Evolutionary conservation across 2,797 vertebrate genomes (phyloP), one percentile per base, ranked within the genome.

Genomic region (Phataginus tricuspis): DNA sequence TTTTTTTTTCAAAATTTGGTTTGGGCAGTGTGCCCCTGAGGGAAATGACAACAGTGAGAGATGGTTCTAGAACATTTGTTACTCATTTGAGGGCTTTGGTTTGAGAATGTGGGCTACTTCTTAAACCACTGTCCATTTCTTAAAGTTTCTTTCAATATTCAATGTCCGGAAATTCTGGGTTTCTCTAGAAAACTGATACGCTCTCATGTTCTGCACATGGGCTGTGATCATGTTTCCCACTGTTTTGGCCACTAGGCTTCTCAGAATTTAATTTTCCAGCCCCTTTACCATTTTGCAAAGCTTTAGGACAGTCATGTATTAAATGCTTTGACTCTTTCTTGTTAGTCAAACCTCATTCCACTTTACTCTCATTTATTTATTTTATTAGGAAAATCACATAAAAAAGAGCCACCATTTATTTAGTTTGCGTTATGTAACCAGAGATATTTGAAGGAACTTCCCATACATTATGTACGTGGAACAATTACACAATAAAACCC

Each of bases 1-100:
- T 2, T 19, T 45, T 34, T 34, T 18, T 4, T 12, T 4, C 12
- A 2, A 64, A 57, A 59, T 80, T 91, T 95, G 89, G 34, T 93
- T 94, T 97, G 90, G 75, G 75, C 61, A 69, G 13, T 59, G n/a
- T 59, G 19, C 5, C 64, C 55, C 72, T 90, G 57, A 85, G 4
- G n/a, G 23, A 91, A 86, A 71, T 89, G n/a, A 94, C 29, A 34
- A 21, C 37, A 94, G 61, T 19, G 66, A 95, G 37, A 89, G 25
- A 79, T 63, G 18, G 31, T 86, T 93, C 69, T 94, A 68, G 66
- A 89, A 96, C 86, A 94, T 75, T 34, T 95, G 42, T 77, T 93
- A 91, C 14, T 90, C 61, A 94, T 96, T 91, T 94, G 59, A 75
- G 64, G 86, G 21, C 18, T 93, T 95, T 69, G 59, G n/a, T 89